Evolutionary conservation across 2,888 invertebrate genomes (phyloP).

Genomic region (Zelleria hepariella): DNA sequence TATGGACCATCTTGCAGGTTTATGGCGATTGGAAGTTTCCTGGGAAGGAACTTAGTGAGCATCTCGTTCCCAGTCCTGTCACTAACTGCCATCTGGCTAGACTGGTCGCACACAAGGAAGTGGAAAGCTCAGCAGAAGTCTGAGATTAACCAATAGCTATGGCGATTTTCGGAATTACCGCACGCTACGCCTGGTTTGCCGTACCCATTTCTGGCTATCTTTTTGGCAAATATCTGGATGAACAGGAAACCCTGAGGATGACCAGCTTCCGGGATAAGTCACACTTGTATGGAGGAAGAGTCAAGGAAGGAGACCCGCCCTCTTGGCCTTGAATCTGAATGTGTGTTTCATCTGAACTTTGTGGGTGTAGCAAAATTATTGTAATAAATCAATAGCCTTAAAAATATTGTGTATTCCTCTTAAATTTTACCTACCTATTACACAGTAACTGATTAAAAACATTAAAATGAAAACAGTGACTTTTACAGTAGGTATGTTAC

Average conservation of each 20-base stretch:
- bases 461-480: too few relatives aligned
- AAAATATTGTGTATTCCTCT: not conserved
- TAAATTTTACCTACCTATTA: not conserved
- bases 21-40: conserved; percentile 67
- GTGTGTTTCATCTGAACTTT: not conserved
- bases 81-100: conserved; percentile 75
- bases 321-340: conserved; percentile 76
- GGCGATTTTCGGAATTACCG: conserved; percentile 72
- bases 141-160: too few relatives aligned
- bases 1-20: conserved; percentile 46
- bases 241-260: conserved; percentile 80
- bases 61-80: conserved; percentile 77
- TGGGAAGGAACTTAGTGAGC: conserved; percentile 77
- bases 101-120: conserved; percentile 79
- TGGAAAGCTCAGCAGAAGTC: conserved; percentile 74
- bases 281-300: conserved; percentile 77
- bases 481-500: too few relatives aligned
- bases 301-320: conserved; percentile 77
- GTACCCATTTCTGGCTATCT: conserved; percentile 72
- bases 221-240: conserved; percentile 77
- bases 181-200: conserved; percentile 57
- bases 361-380: not conserved
- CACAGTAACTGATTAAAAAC: not conserved
- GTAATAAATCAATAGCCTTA: not conserved
- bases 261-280: conserved; percentile 84